Evolutionary conservation across 2,113 vertebrate genomes (phyloP), one percentile per base, ranked within the genome.

Genomic region (Nicator chloris): DNA sequence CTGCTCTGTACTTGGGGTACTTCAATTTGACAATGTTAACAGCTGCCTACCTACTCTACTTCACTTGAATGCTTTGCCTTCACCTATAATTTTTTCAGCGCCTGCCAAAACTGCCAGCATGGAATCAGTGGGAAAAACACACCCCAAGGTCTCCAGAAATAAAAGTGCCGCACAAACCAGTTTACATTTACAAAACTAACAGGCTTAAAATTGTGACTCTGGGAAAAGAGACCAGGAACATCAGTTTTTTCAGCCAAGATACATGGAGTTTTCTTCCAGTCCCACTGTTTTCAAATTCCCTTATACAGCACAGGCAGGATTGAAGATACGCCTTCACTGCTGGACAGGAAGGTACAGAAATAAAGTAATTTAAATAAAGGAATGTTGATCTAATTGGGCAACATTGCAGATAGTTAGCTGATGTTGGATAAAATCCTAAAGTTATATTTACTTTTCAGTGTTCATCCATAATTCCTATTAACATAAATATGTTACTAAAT

Each of bases 361-460:
- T 3, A 79, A 21, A 65, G 63, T 63, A 72, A 86, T 68, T 96
- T 51, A 92, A 90, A 90, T 90, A 93, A 81, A 70, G 22, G 35
- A 93, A 45, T 1, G 3, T 50, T 96, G 79, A 90, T 90, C n/a
- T 80, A 80, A 90, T 76, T 82, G 75, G 31, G 39, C 26, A 77
- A 44, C 6, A 6, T 10, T 78, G 65, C 64, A 93, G 60, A 86
- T 7, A 93, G 39, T 31, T 51, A 94, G 85, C 56, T 86, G 95
- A 90, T 73, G 44, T 70, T 95, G 87, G 92, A 92, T 71, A 75
- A 94, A 94, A 83, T 82, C 87, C 95, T 86, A 5, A 92, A 93
- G 50, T 76, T 90, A 23, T 90, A 94, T 88, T 80, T 93, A 60
- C 60, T 90, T 39, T 93, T 86, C 47, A 19, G 35, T 73, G 64